Percentiles rank a stretch among this genome's conserved stretches.
Evolutionary conservation across 2,888 invertebrate genomes (phyloP).

Genomic region (Rotaria macrura): DNA sequence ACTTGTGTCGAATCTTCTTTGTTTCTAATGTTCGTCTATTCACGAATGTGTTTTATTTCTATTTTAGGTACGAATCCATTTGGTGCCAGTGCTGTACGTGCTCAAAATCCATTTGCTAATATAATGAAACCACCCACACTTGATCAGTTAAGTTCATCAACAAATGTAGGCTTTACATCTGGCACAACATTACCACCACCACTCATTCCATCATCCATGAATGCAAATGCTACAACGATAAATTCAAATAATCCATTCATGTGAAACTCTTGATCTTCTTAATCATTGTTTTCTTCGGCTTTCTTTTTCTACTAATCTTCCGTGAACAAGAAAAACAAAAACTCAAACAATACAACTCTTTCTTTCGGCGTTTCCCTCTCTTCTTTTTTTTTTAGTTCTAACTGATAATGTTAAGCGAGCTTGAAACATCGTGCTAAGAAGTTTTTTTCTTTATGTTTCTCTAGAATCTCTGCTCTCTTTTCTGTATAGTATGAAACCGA

Average conservation of each 20-base stretch:
- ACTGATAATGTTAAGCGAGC: not conserved
- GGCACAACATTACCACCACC: conserved; percentile 13
- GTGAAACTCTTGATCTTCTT: not conserved
- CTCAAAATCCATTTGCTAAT: conserved; percentile 23
- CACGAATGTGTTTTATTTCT: not conserved
- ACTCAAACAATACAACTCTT: not conserved
- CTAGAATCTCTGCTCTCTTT: not conserved
- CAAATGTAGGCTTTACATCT: not conserved
- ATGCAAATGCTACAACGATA: not conserved
- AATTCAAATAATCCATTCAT: conserved; percentile 9
- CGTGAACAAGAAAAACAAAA: no score
- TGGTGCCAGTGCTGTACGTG: conserved; percentile 18
- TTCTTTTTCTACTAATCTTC: not conserved
- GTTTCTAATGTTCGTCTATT: not conserved
- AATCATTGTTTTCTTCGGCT: not conserved
- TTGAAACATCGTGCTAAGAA: not conserved
- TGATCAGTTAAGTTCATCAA: not conserved
- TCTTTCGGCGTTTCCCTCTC: no score
- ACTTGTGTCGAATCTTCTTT: no score
- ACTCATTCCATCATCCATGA: conserved; percentile 18
- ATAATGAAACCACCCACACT: conserved; percentile 22
- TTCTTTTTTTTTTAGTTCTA: not conserved
- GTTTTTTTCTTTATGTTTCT: not conserved
- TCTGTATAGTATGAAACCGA: not conserved
- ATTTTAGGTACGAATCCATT: conserved; percentile 30